Evolutionary conservation across 92 coral and sea anemone genomes (phyloP), one percentile per base, ranked within the genome.

Genomic region (Epizoanthus stellaris): DNA sequence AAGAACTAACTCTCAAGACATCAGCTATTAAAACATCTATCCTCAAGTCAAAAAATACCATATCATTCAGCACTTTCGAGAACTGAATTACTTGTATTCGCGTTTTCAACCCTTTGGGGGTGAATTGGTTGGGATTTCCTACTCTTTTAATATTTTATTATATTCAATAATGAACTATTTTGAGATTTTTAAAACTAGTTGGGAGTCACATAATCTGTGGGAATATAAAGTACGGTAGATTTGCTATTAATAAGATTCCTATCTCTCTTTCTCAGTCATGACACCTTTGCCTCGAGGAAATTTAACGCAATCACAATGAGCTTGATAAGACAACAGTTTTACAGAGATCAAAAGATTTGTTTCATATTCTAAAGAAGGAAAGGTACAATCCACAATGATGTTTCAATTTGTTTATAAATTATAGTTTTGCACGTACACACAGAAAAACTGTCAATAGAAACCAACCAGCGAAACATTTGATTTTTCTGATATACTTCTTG

Each of bases 321-420:
- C 42, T 68, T 5, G 73, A 68, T 34, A 42, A 39, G 47, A 70
- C 14, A 70, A 42, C 53, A 39, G 57, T 73, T 73, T 73, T 73
- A 21, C 45, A 61, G 63, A 52, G 60, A 49, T 73, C 25, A 47
- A 15, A 73, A 73, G 79, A 73, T 73, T 52, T 53, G n/a, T 52
- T 73, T 73, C 63, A 52, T 73, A 49, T 53, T 73, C 40, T 52
- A 39, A 73, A 19, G 20, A 45, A 5, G 6, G 1, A 47, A 17
- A 6, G 25, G 58, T 49, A 2, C 56, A 49, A 49, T 49, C 56
- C 0, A 73, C 25, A 47, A 16, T 47, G 34, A 30, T 4, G 68
- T 9, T 19, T 15, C 6, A 63, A 4, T 63, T 61, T 17, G 9
- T 17, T 61, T 12, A 61, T 4, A 61, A 30, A 61, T 21, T 61